Evolutionary conservation across 2,888 invertebrate genomes (phyloP).

Genomic region (Nymphalis c-album): DNA sequence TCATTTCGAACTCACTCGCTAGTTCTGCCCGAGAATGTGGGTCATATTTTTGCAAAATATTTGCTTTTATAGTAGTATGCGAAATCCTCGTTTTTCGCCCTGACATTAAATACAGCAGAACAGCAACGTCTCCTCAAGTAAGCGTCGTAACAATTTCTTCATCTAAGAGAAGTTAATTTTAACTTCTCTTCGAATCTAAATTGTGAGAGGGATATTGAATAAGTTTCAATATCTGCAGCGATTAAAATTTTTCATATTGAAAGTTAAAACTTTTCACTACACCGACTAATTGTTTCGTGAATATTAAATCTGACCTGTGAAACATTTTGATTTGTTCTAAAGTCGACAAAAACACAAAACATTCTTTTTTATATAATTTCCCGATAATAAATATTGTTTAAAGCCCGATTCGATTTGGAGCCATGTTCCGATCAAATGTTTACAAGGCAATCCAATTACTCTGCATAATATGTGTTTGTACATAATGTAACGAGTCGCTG

Average conservation of each 20-base stretch:
- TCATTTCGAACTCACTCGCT: slow-evolving; percentile 6
- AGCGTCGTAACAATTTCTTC: background rate
- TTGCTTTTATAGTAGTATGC: background rate
- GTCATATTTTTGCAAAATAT: slow-evolving; percentile 12
- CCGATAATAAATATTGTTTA: background rate
- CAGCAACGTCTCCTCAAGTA: background rate
- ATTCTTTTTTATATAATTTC: background rate
- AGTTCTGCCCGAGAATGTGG: slow-evolving; percentile 4
- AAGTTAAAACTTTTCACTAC: background rate
- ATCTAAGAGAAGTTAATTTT: slow-evolving; percentile 3
- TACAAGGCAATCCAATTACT: slow-evolving; percentile 43
- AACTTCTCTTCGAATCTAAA: background rate
- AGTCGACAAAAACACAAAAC: background rate
- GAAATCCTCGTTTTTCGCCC: background rate
- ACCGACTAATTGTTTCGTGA: slow-evolving; percentile 2
- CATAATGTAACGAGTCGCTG: slow-evolving; percentile 34
- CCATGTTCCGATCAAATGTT: slow-evolving; percentile 37
- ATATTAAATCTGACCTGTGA: background rate
- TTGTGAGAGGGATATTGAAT: slow-evolving; percentile 9
- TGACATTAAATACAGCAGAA: background rate
- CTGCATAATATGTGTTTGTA: slow-evolving; percentile 33
- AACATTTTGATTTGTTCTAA: background rate
- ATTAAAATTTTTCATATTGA: slow-evolving; percentile 4
- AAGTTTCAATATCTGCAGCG: slow-evolving; percentile 8
- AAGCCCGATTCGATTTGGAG: background rate